phyloP scores from a whole-genome alignment of 2,113 vertebrate species.

The Hyaena hyaena region DNA sequence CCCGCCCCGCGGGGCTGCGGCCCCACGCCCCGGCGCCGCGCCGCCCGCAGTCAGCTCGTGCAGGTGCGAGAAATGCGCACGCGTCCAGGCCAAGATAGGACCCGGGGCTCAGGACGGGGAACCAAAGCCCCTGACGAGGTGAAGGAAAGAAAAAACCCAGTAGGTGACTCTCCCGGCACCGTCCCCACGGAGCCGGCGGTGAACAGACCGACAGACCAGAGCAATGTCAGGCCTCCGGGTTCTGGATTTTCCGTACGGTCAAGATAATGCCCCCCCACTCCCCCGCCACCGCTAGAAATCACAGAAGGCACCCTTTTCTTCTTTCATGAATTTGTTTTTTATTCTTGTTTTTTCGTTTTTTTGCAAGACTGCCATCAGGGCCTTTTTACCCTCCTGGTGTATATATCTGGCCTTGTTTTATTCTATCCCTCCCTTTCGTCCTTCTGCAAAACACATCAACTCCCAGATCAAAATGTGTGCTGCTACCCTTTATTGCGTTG shows the following conservation, averaged over 20 bases:
- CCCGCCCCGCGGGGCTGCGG: background rate
- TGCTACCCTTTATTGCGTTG: background rate
- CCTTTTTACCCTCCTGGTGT: background rate
- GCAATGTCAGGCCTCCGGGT: background rate
- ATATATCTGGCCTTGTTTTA: background rate
- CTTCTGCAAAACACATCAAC: background rate
- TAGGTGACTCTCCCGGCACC: background rate
- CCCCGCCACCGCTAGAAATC: background rate
- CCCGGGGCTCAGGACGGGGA: fast-evolving
- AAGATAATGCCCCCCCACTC: background rate
- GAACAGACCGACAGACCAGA: background rate
- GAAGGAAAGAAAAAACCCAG: background rate
- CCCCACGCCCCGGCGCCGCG: background rate
- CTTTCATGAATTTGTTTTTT: background rate
- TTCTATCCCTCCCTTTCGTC: background rate
- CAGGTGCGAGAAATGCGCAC: background rate
- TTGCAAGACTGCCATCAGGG: background rate
- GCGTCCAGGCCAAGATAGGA: background rate
- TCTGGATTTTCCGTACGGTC: background rate
- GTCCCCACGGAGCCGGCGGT: background rate
- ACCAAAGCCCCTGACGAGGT: background rate
- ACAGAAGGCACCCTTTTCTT: background rate
- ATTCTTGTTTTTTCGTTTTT: background rate
- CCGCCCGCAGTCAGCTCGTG: fast-evolving
- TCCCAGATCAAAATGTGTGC: background rate